phyloP scores from a whole-genome alignment of 2,113 vertebrate species.

The Cacatua alba region DNA sequence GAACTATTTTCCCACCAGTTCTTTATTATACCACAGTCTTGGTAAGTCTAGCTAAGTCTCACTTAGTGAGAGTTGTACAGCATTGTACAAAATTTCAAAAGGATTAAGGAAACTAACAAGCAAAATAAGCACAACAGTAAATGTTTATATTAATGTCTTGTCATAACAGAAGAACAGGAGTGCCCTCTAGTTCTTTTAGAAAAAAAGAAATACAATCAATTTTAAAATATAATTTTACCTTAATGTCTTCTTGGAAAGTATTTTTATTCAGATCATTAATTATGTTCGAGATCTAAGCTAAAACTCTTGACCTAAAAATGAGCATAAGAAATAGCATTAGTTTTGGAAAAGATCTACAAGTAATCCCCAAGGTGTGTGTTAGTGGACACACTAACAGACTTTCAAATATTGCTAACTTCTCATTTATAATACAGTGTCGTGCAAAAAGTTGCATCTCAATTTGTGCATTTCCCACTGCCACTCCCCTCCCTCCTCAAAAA shows the following conservation, averaged over 20 bases:
- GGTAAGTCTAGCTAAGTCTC: background rate
- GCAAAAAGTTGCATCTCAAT: background rate
- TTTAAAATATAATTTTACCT: background rate
- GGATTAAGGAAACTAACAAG: background rate
- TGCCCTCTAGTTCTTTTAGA: slow-evolving; percentile 3
- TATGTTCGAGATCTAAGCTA: background rate
- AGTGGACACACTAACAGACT: background rate
- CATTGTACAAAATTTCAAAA: background rate
- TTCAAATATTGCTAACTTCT: background rate
- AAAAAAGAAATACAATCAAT: background rate
- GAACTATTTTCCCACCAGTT: background rate
- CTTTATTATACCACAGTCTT: background rate
- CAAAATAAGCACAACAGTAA: background rate
- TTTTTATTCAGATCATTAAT: background rate
- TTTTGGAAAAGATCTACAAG: background rate
- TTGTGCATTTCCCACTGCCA: background rate
- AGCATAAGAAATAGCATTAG: background rate
- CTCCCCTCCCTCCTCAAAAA: background rate
- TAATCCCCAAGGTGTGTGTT: background rate
- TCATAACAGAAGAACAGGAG: background rate
- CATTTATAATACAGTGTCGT: background rate
- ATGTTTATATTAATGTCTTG: background rate
- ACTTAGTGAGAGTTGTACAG: background rate
- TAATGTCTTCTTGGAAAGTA: background rate
- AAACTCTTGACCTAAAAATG: background rate